These are phyloP conservation scores for Margarornis squamiger DNA, from an alignment of 2,797 vertebrate species.

Conservation along the genomic window DNA sequence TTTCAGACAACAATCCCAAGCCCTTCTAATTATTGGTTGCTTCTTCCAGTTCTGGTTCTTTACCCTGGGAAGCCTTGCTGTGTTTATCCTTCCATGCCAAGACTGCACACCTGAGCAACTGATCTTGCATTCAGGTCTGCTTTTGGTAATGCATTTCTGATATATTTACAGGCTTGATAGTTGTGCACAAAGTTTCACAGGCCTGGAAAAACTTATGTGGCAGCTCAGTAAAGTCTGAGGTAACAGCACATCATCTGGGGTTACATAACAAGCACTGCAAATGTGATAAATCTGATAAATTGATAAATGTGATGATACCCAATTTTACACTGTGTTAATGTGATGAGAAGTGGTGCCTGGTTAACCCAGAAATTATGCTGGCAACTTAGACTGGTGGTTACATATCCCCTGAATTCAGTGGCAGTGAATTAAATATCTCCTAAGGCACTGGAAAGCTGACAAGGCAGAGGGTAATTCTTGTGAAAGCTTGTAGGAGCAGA, in stretches of 20 bases:
- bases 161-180: neutral
- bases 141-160: neutral
- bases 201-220: neutral
- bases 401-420: slow-evolving; percentile 7
- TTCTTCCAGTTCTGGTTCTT: neutral
- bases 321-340: neutral
- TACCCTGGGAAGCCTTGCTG: neutral
- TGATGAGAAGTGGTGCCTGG: neutral
- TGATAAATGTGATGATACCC: neutral
- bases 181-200: neutral
- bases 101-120: neutral
- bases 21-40: neutral
- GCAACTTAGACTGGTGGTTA: neutral
- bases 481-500: slow-evolving; percentile 41
- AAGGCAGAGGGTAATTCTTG: slow-evolving; percentile 53
- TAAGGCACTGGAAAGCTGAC: slow-evolving; percentile 38
- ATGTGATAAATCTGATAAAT: slow-evolving; percentile 20
- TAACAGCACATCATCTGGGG: neutral
- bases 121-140: neutral
- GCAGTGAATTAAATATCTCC: slow-evolving; percentile 52
- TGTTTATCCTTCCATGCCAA: neutral
- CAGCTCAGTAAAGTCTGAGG: neutral
- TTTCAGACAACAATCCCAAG: neutral
- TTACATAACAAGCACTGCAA: neutral
- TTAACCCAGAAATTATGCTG: slow-evolving; percentile 37